Evolutionary conservation across 2,113 vertebrate species (phyloP), one percentile per base, ranked within the genome.

Genomic region (Pseudois nayaur): DNA sequence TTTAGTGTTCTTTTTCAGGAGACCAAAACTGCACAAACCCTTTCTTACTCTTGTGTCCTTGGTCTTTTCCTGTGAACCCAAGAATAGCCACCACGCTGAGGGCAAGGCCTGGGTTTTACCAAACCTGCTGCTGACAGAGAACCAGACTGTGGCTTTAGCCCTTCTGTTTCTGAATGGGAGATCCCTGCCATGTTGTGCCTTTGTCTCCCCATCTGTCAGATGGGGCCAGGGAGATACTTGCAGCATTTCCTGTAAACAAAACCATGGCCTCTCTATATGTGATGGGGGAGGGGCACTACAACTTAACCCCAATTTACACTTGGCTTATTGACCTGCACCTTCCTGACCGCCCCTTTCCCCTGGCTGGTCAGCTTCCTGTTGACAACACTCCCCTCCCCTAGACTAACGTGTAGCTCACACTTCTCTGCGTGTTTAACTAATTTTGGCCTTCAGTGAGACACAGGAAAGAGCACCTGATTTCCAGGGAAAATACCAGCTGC

Each of bases 311-410:
- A 10, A 57, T 81, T 94, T 79, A 76, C 36, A n/a, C 64, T 48
- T 1, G 21, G 64, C 14, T 93, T 55, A 27, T 3, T 82, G 43
- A 76, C 85, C 74, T 88, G 33, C 17, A 29, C 81, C 79, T 87
- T 96, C 84, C 96, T 50, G 79, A 93, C 88, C 48, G 12, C 67
- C 57, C 87, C 52, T 31, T 86, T 91, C 81, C 81, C 90, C 31
- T 11, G 16, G 60, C 64, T n/a, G n/a, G 54, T 36, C 33, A 74
- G 62, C 83, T 98, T 98, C 97, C 97, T 98, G 94, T 95, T 98
- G 94, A 97, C 87, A 84, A 57, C 13, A 45, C 62, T 94, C 50
- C 36, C 54, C 50, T 74, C 78, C 64, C 87, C 64, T 57, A 33
- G 16, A 60, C 19, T 8, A 50, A 89, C 8, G 5, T 78, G 16